These are phyloP conservation scores for Ammodytes marinus DNA, from an alignment of 2,113 vertebrate genomes.

Conservation along the genomic window DNA sequence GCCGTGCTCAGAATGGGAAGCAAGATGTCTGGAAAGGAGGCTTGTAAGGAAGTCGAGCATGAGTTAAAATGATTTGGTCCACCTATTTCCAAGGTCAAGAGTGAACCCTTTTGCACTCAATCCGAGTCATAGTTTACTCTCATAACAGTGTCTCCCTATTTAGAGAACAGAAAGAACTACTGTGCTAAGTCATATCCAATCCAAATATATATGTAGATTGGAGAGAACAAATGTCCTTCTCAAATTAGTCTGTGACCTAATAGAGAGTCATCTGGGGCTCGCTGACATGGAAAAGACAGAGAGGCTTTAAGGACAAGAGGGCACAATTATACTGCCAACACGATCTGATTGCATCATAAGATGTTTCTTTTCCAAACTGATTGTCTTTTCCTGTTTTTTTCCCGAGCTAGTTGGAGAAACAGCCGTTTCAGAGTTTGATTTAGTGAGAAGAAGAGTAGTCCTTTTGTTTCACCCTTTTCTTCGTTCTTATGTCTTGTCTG, in stretches of 20 bases:
- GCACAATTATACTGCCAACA: not conserved
- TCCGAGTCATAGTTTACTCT: not conserved
- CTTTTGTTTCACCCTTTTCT: too few relatives aligned
- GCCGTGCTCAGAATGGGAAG: not conserved
- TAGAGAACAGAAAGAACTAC: not conserved
- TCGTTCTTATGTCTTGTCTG: too few relatives aligned
- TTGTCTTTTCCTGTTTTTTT: too few relatives aligned
- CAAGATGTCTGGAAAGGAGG: not conserved
- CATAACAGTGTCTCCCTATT: not conserved
- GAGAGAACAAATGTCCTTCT: slow-evolving; percentile 37
- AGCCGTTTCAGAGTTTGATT: too few relatives aligned
- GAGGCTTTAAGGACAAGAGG: slow-evolving; percentile 7
- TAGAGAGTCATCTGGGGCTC: slow-evolving; percentile 29
- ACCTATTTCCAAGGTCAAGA: not conserved
- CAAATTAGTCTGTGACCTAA: slow-evolving; percentile 26
- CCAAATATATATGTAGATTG: slow-evolving; percentile 1
- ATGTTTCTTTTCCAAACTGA: too few relatives aligned
- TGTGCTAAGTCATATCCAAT: slow-evolving; percentile 17
- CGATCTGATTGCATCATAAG: not conserved
- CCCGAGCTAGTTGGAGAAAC: too few relatives aligned
- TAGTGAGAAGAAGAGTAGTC: too few relatives aligned
- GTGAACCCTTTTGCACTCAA: not conserved
- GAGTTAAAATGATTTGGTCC: not conserved
- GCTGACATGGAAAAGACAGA: slow-evolving; percentile 35
- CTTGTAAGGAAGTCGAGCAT: not conserved